These are phyloP conservation scores for Heliconius congener DNA, from an alignment of 1,140 invertebrate species.

Conservation along the genomic window DNA sequence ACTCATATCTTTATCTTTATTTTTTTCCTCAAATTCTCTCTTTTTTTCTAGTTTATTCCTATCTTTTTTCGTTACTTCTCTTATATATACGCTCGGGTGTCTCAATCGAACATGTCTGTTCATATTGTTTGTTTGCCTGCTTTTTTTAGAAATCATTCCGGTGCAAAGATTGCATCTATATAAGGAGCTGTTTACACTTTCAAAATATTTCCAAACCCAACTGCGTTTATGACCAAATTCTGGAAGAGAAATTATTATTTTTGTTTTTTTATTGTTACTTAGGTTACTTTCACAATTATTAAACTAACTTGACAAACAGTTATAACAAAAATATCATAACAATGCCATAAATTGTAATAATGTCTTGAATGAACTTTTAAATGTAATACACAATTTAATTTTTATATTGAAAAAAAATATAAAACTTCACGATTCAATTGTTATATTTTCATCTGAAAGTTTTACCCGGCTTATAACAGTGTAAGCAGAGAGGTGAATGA, in stretches of 20 bases:
- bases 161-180: slow-evolving; percentile 68
- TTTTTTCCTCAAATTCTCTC: slow-evolving; percentile 41
- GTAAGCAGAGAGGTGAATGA: too few species aligned
- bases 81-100: slow-evolving; percentile 53
- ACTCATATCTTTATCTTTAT: slow-evolving; percentile 30
- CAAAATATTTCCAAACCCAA: slow-evolving; percentile 75
- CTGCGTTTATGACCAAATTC: slow-evolving; percentile 59
- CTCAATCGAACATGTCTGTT: slow-evolving; percentile 65
- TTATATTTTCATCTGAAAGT: too few species aligned
- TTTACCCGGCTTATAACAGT: too few species aligned
- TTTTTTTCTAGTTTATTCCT: slow-evolving; percentile 18
- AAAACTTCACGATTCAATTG: too few species aligned
- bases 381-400: too few species aligned
- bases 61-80: slow-evolving; percentile 49
- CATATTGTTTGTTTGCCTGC: slow-evolving; percentile 74
- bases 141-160: slow-evolving; percentile 67
- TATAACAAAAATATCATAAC: too few species aligned
- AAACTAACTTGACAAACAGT: too few species aligned
- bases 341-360: too few species aligned
- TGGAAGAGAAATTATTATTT: slow-evolving; percentile 21
- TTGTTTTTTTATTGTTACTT: not conserved
- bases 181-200: slow-evolving; percentile 61
- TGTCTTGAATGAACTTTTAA: too few species aligned
- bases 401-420: too few species aligned
- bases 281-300: too few species aligned